Evolutionary conservation across 2,888 invertebrate genomes (phyloP).

Genomic region (Himalopsyche japonica): DNA sequence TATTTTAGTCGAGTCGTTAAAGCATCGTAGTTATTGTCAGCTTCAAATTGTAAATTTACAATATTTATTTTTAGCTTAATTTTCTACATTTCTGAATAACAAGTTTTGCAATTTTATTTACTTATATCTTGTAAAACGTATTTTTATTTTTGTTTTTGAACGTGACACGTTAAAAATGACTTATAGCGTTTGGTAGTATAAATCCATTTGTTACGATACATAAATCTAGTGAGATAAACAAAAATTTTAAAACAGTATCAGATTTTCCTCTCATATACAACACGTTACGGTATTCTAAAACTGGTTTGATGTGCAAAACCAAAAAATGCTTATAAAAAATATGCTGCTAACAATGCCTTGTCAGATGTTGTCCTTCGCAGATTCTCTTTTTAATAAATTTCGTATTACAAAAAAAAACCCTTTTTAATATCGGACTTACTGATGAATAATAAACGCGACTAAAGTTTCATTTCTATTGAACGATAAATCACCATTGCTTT

Average conservation of each 20-base stretch:
- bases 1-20: too few relatives aligned
- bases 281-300: neutral
- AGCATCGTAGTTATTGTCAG: too few relatives aligned
- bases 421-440: neutral
- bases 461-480: neutral
- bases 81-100: too few relatives aligned
- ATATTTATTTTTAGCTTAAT: too few relatives aligned
- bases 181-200: too few relatives aligned
- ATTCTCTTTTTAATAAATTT: neutral
- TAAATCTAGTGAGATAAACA: neutral
- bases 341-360: neutral
- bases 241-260: neutral
- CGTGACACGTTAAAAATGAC: too few relatives aligned
- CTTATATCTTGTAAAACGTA: too few relatives aligned
- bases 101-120: too few relatives aligned
- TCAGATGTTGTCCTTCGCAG: neutral
- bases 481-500: neutral
- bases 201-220: neutral
- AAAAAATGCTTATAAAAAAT: neutral
- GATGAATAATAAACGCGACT: neutral
- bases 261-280: neutral
- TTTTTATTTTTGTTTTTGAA: too few relatives aligned
- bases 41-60: too few relatives aligned
- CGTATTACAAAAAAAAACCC: neutral
- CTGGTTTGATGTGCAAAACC: neutral